Conservation (phyloP, 2,888 invertebrate species). For the Oligia latruncula region DNA sequence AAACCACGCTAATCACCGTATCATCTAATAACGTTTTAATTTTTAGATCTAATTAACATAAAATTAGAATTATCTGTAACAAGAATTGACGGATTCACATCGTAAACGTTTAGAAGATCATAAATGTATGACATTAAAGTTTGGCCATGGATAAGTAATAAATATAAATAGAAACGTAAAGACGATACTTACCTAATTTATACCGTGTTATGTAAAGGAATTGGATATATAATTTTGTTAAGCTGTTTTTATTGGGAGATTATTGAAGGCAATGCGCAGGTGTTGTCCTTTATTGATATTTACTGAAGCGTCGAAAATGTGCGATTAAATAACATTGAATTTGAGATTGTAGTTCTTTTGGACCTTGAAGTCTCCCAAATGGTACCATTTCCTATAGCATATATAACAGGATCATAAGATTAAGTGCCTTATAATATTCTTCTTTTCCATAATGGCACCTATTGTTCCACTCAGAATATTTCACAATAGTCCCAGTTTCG, state of each 20-base stretch:
- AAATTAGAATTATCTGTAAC: slow-evolving; percentile 63
- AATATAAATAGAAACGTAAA: slow-evolving; percentile 33
- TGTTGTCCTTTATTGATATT: slow-evolving; percentile 15
- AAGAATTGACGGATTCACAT: slow-evolving; percentile 47
- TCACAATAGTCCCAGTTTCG: slow-evolving; percentile 5
- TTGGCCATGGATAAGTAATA: slow-evolving; percentile 54
- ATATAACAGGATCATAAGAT: neutral
- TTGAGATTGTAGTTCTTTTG: neutral
- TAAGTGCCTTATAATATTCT: neutral
- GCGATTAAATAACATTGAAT: neutral
- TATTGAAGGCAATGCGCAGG: slow-evolving; percentile 25
- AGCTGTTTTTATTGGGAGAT: slow-evolving; percentile 20
- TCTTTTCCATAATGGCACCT: neutral
- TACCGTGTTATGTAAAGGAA: slow-evolving; percentile 34
- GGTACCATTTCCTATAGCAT: neutral
- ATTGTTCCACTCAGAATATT: neutral
- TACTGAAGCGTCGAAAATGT: neutral
- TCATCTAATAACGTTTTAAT: slow-evolving; percentile 60
- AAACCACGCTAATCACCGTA: slow-evolving; percentile 58
- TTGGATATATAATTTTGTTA: slow-evolving; percentile 19
- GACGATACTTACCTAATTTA: slow-evolving; percentile 41
- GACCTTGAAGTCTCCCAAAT: neutral
- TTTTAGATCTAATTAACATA: slow-evolving; percentile 57
- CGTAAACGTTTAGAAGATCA: slow-evolving; percentile 54
- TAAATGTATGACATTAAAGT: slow-evolving; percentile 55